Evolutionary conservation across 2,797 vertebrate species (phyloP), one percentile per base, ranked within the genome.

Genomic region (Ceryle rudis): DNA sequence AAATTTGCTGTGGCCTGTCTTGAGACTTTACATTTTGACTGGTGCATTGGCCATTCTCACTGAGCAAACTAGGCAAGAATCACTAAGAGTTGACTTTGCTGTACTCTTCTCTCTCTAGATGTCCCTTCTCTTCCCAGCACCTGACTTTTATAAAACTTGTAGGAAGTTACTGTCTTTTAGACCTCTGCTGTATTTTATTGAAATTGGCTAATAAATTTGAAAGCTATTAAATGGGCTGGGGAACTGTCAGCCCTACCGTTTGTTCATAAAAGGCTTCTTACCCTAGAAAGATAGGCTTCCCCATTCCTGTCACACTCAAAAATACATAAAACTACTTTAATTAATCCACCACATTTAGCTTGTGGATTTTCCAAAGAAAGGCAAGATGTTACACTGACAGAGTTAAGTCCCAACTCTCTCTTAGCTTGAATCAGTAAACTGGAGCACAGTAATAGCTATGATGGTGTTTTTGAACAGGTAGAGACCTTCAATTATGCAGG

Each of bases 21-120:
- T 49, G 22, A 54, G 8, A 29, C 58, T 74, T 72, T 66, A 8
- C 9, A 31, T 47, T 93, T 87, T 80, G 20, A n/a, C 6, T 84
- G 0, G 0, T 33, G 16, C 17, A 14, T 9, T 47, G 28, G 7
- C 25, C 9, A 13, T 64, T 78, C 22, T 22, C 62, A 57, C 5
- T 23, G 13, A 61, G 12, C 4, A 83, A 93, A 60, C 17, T 14
- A 11, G 12, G 28, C 17, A 81, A 61, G 55, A 81, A 23, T 17
- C 49, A n/a, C 2, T 16, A 9, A n/a, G 17, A 54, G 12, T 0
- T 7, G 5, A 33, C 5, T 42, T 44, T 33, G 42, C 41, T 65
- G 14, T 54, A 31, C 5, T 29, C 35, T 10, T 81, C 19, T 37
- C 9, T 81, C 58, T 37, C 5, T 11, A 52, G 5, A 1, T 66